Conservation (phyloP, 1,140 invertebrate genomes). For the Listronotus bonariensis region DNA sequence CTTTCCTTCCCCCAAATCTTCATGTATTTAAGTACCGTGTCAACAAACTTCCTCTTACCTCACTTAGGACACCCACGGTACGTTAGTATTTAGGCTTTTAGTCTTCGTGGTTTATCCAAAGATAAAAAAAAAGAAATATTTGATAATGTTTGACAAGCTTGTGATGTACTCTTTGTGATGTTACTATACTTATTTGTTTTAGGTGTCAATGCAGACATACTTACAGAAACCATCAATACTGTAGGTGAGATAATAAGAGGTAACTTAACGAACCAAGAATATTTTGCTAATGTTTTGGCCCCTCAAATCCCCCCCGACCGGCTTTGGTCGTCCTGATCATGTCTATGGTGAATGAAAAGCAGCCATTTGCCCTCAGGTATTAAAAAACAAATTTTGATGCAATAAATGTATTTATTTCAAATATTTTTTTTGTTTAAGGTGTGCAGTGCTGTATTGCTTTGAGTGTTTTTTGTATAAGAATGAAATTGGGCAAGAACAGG, state of each 20-base stretch:
- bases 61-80: too few relatives aligned
- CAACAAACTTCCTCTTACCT: too few relatives aligned
- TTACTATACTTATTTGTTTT: not conserved
- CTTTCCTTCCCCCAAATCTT: too few relatives aligned
- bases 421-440: conserved; percentile 52
- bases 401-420: not conserved
- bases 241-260: conserved; percentile 95
- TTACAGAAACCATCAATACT: conserved; percentile 95
- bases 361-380: conserved; percentile 78
- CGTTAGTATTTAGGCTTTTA: too few relatives aligned
- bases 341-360: conserved; percentile 99
- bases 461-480: conserved; percentile 96
- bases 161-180: too few relatives aligned
- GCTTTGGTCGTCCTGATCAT: conserved; percentile 93
- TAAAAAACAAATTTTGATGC: not conserved
- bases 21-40: too few relatives aligned
- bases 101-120: too few relatives aligned
- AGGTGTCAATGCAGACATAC: conserved; percentile 91
- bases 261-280: conserved; percentile 89
- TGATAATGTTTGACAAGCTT: too few relatives aligned
- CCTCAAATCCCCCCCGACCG: conserved; percentile 87
- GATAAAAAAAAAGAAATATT: too few relatives aligned
- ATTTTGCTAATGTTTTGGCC: conserved; percentile 91
- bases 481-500: conserved; percentile 81
- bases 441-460: conserved; percentile 96